Base-by-base conservation (phyloP, 2,888 invertebrate species). In the Lissocephala sabroskyi region DNA sequence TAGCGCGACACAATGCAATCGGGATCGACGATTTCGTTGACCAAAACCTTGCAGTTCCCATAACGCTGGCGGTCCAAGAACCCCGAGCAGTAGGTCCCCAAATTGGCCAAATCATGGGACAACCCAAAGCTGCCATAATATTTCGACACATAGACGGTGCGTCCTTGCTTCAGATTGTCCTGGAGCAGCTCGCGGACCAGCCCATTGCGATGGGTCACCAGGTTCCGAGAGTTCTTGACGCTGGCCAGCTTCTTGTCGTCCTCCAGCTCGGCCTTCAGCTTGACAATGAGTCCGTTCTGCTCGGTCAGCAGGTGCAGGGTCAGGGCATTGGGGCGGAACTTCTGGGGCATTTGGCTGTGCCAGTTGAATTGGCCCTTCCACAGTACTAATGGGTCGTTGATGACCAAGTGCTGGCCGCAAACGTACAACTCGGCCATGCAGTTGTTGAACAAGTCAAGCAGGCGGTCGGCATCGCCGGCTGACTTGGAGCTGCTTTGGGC, bases 61-160 rank as follows among this genome's bases (percentile, higher is more conserved):
- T 65, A 77, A 0, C 78, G 59, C 29, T 77, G 73, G 14, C 59
- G 54, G 52, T 77, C 76, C 45, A 77, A 50, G 18, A 75, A 42
- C 0, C 76, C 76, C 29, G 70, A 67, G 49, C 75, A 77, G 26
- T 75, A 77, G 7, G 67, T 73, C 18, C 60, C 50, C 11, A 49
- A 17, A 18, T 57, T 54, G 19, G 57, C 49, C 37, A 77, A 42
- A 29, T 70, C 67, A 18, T 62, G 40, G 1, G 70, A 75, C 33
- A 77, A 47, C 0, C 67, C 76, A 36, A 67, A 77, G 46, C 78
- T 77, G 36, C 75, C 64, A 23, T 77, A 77, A 37, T 67, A 75
- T 41, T 77, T 77, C 19, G 64, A 73, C 1, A 52, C 62, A 11
- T 65, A 75, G 11, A 70, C 59, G 19, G 64, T 70, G 40, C 61